Evolutionary conservation across 2,888 invertebrate species (phyloP).

Genomic region (Heliconius sara): DNA sequence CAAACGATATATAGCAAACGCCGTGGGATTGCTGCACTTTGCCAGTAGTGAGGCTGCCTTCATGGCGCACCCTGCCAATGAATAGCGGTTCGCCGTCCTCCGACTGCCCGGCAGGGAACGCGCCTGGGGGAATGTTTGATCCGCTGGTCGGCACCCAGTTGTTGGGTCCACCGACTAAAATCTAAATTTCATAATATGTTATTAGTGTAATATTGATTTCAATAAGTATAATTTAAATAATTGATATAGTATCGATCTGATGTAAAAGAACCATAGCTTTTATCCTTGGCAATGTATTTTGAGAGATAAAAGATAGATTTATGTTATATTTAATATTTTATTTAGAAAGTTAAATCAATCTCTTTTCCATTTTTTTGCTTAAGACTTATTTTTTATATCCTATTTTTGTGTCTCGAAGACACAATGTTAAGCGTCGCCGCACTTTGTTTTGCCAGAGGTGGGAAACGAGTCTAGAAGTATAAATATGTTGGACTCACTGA

Average conservation of each 20-base stretch:
- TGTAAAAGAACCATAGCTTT: too few relatives aligned
- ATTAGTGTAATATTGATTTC: background rate
- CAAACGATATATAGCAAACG: conserved; percentile 92
- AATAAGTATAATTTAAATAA: background rate
- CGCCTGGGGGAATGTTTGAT: conserved; percentile 88
- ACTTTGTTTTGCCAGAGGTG: too few relatives aligned
- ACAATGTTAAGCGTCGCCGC: too few relatives aligned
- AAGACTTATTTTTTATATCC: too few relatives aligned
- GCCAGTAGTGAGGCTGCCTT: conserved; percentile 90
- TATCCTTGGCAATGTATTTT: too few relatives aligned
- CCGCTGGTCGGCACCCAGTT: conserved; percentile 89
- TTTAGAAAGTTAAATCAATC: too few relatives aligned
- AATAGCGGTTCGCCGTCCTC: conserved; percentile 92
- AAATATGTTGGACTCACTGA: background rate
- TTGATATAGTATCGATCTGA: too few relatives aligned
- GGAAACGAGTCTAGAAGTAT: background rate
- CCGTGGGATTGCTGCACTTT: conserved; percentile 93
- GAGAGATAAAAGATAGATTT: too few relatives aligned
- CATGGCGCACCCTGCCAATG: conserved; percentile 90
- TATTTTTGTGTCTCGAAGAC: too few relatives aligned
- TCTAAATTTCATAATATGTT: conserved; percentile 57
- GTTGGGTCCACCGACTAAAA: conserved; percentile 84
- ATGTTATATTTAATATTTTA: too few relatives aligned
- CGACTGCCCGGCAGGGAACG: conserved; percentile 88
- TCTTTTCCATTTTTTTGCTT: too few relatives aligned